Percentiles rank a stretch among this genome's conserved stretches.
phyloP scores from a whole-genome alignment of 2,113 vertebrate species.

The Thalassoma bifasciatum region DNA sequence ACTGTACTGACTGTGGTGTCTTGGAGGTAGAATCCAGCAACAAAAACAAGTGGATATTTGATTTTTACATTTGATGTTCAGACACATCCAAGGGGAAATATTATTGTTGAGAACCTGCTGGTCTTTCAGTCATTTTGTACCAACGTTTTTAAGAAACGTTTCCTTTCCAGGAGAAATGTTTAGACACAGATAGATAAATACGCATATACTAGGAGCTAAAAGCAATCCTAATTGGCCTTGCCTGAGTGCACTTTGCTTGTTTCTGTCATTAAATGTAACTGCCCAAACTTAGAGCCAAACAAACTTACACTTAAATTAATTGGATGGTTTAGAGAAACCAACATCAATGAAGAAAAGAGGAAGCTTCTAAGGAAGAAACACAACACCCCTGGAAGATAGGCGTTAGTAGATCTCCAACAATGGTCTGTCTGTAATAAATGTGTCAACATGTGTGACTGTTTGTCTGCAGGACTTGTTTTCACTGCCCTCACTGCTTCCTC shows the following conservation, averaged over 20 bases:
- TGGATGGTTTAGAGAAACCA: not conserved
- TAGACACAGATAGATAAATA: not conserved
- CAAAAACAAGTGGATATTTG: too few species aligned
- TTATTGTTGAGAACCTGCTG: too few species aligned
- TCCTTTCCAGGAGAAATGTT: not conserved
- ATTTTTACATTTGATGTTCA: too few species aligned
- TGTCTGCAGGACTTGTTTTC: conserved; percentile 53
- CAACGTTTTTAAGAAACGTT: too few species aligned
- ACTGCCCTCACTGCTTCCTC: conserved; percentile 54
- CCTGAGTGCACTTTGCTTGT: not conserved
- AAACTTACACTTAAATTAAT: not conserved
- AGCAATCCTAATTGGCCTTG: not conserved
- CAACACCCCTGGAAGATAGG: not conserved
- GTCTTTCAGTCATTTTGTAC: not conserved
- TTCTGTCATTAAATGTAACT: too few species aligned
- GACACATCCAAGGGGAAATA: too few species aligned
- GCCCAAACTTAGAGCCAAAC: not conserved
- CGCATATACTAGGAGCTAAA: not conserved
- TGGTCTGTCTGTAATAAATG: conserved; percentile 23
- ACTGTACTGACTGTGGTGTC: too few species aligned
- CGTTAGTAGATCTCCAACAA: conserved; percentile 5
- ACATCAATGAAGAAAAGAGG: not conserved
- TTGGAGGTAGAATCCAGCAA: too few species aligned
- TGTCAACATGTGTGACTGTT: conserved; percentile 35
- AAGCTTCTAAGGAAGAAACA: not conserved